Evolutionary conservation across 1,140 invertebrate genomes (phyloP).

Genomic region (Micrasema longulum): DNA sequence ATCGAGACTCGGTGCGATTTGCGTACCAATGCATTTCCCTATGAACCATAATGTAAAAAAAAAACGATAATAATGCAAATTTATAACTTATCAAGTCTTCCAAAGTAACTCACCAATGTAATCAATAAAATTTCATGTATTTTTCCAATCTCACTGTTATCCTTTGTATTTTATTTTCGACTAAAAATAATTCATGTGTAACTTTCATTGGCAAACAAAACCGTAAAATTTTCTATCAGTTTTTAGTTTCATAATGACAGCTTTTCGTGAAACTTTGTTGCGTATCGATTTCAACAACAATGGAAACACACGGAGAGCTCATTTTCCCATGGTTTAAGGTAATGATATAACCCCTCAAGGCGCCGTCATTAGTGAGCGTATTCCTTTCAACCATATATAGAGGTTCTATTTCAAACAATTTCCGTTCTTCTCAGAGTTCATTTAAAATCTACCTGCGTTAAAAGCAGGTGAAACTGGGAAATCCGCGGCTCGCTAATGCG

Average conservation of each 20-base stretch:
- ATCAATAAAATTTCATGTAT: too few relatives aligned
- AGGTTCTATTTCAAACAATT: constrained; percentile 51
- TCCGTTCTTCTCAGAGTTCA: constrained; percentile 51
- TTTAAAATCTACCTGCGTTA: constrained; percentile 51
- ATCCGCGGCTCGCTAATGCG: constrained; percentile 38
- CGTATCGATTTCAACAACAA: constrained; percentile 15
- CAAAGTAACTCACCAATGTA: too few relatives aligned
- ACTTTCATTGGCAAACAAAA: too few relatives aligned
- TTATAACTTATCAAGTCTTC: too few relatives aligned
- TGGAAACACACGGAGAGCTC: constrained; percentile 27
- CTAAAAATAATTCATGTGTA: too few relatives aligned
- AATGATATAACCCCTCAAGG: constrained; percentile 35
- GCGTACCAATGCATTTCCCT: too few relatives aligned
- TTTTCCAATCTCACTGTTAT: too few relatives aligned
- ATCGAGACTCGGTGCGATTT: too few relatives aligned
- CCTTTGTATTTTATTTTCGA: too few relatives aligned
- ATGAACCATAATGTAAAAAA: too few relatives aligned
- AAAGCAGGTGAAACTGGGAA: constrained; percentile 49
- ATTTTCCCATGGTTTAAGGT: constrained; percentile 18
- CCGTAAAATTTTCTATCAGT: background rate
- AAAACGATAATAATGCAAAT: too few relatives aligned
- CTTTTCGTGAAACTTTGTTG: background rate
- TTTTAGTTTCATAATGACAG: constrained; percentile 1
- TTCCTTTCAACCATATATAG: constrained; percentile 25
- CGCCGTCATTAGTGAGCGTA: constrained; percentile 31